A percentile compares a stretch with the other conserved stretches of the same genome.
Conservation (phyloP, 2,113 vertebrate species). For the Ramphastos sulfuratus region DNA sequence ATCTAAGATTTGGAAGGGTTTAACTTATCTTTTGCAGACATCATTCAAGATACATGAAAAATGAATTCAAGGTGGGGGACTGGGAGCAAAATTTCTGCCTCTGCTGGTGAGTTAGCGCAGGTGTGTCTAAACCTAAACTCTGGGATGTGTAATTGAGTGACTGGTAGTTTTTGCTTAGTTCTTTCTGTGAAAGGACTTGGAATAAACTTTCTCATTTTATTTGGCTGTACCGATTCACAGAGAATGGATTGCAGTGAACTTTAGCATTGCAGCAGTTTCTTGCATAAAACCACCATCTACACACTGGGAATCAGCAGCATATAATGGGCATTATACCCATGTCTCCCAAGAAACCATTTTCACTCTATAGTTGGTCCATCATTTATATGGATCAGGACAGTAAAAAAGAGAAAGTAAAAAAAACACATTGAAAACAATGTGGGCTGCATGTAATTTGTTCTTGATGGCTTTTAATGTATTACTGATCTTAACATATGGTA, state of each 20-base stretch:
- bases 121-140: not conserved
- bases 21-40: not conserved
- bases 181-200: not conserved
- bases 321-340: not conserved
- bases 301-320: not conserved
- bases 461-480: slow-evolving; percentile 53
- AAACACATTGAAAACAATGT: not conserved
- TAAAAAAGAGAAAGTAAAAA: slow-evolving; percentile 19
- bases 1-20: not conserved
- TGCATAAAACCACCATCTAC: not conserved
- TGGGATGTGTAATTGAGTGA: not conserved
- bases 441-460: slow-evolving; percentile 12
- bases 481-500: not conserved
- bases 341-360: slow-evolving; percentile 48
- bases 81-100: not conserved
- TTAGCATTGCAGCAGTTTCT: slow-evolving; percentile 32
- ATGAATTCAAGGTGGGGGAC: not conserved
- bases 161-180: not conserved
- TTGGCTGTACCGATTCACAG: slow-evolving; percentile 47
- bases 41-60: not conserved
- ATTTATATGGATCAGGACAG: slow-evolving; percentile 29
- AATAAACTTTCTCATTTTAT: slow-evolving; percentile 46
- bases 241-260: slow-evolving; percentile 59
- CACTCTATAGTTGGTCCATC: slow-evolving; percentile 26
- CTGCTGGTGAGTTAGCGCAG: not conserved